A percentile compares a stretch with the other conserved stretches of the same genome.
phyloP scores from a whole-genome alignment of 2,113 vertebrate species.

The Elgaria multicarinata region DNA sequence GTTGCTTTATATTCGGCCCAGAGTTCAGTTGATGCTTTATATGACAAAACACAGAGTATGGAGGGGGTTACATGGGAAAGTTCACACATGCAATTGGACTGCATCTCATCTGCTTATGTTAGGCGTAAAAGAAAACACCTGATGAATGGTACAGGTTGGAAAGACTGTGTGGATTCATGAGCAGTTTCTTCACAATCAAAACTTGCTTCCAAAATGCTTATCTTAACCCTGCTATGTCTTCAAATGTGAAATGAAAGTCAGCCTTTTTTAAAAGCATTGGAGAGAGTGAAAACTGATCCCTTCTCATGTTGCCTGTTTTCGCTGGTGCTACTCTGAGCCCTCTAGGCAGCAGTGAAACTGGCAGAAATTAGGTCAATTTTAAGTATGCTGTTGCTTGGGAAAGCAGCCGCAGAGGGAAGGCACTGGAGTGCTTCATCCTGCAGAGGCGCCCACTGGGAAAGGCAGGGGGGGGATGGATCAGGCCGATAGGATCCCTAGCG shows the following conservation, averaged over 20 bases:
- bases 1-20: not conserved
- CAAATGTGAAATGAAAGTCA: not conserved
- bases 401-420: constrained; percentile 67
- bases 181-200: not conserved
- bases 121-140: not conserved
- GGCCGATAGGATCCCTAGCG: not conserved
- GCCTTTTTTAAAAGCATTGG: not conserved
- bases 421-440: constrained; percentile 42
- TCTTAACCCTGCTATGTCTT: not conserved
- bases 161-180: not conserved
- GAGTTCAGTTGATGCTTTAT: not conserved
- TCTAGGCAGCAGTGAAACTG: constrained; percentile 63
- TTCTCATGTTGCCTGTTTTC: constrained; percentile 38
- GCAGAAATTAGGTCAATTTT: constrained; percentile 75
- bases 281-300: constrained; percentile 2
- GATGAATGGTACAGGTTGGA: not conserved
- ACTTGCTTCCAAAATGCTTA: not conserved
- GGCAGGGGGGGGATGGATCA: constrained; percentile 46
- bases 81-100: too few relatives aligned
- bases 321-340: constrained; percentile 59
- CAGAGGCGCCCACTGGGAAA: constrained; percentile 42
- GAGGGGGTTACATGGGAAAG: not conserved
- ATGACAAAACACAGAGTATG: not conserved
- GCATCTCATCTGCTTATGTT: not conserved
- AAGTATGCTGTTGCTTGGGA: constrained; percentile 66